phyloP scores from a whole-genome alignment of 2,888 invertebrate species.

The Deladenus siricidicola region DNA sequence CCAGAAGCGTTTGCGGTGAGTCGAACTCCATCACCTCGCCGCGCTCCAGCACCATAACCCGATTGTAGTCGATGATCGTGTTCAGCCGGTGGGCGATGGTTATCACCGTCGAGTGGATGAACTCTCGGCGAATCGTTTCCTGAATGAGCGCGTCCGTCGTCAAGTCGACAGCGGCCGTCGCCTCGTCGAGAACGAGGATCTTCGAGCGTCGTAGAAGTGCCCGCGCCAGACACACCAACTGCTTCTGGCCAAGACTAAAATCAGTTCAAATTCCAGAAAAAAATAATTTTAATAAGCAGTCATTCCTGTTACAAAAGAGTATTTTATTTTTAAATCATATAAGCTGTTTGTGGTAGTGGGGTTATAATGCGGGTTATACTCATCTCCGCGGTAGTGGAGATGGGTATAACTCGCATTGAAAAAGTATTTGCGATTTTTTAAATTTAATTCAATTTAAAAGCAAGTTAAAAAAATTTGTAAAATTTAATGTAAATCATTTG shows the following conservation, averaged over 20 bases:
- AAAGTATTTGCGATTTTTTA: too few relatives aligned
- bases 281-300: too few relatives aligned
- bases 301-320: too few relatives aligned
- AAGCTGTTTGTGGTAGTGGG: too few relatives aligned
- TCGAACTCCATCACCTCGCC: constrained; percentile 56
- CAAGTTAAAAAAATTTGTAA: too few relatives aligned
- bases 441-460: too few relatives aligned
- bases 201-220: constrained; percentile 55
- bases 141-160: constrained; percentile 55
- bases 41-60: constrained; percentile 56
- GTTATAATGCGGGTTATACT: too few relatives aligned
- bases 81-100: constrained; percentile 73
- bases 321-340: too few relatives aligned
- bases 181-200: constrained; percentile 61
- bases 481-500: too few relatives aligned
- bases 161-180: constrained; percentile 56
- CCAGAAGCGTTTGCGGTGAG: constrained; percentile 53
- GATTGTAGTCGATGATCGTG: constrained; percentile 79
- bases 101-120: constrained; percentile 63
- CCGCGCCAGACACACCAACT: constrained; percentile 57
- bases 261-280: too few relatives aligned
- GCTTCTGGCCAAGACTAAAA: constrained; percentile 58
- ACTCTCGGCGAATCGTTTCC: constrained; percentile 67
- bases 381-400: too few relatives aligned
- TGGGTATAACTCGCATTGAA: too few relatives aligned